phyloP scores from a whole-genome alignment of 2,888 invertebrate species.

The Leptinotarsa juncta region DNA sequence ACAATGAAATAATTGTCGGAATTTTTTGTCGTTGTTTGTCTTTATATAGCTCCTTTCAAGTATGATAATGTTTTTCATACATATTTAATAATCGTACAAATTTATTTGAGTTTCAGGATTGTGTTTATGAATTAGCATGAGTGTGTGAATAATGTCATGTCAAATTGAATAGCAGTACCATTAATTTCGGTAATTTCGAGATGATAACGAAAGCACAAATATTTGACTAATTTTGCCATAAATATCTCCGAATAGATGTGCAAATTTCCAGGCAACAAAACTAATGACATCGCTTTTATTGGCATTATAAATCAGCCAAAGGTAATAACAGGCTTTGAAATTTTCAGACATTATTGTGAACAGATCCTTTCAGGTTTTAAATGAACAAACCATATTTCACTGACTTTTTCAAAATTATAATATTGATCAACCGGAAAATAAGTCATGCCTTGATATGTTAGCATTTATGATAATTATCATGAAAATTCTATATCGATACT shows the following conservation, averaged over 20 bases:
- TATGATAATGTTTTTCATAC: neutral
- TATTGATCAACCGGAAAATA: too few relatives aligned
- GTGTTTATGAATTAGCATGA: neutral
- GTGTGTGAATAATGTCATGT: conserved; percentile 10
- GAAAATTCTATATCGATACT: too few relatives aligned
- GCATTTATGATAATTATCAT: too few relatives aligned
- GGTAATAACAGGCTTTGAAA: neutral
- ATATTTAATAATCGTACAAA: neutral
- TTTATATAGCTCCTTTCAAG: neutral
- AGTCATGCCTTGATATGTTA: too few relatives aligned
- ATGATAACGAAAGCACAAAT: conserved; percentile 10
- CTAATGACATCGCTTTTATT: conserved; percentile 2
- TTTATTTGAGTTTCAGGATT: neutral
- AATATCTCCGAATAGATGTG: conserved; percentile 11
- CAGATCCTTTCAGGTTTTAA: too few relatives aligned
- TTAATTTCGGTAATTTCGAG: neutral
- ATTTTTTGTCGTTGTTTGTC: neutral
- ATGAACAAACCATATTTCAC: too few relatives aligned
- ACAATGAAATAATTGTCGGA: neutral
- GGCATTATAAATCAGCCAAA: neutral
- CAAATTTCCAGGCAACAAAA: conserved; percentile 1
- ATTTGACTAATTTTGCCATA: conserved; percentile 7
- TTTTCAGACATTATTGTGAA: neutral
- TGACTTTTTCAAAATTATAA: too few relatives aligned
- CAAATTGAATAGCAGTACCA: neutral